Evolutionary conservation across 1,140 invertebrate species (phyloP).

Genomic region (Antheraea pernyi): DNA sequence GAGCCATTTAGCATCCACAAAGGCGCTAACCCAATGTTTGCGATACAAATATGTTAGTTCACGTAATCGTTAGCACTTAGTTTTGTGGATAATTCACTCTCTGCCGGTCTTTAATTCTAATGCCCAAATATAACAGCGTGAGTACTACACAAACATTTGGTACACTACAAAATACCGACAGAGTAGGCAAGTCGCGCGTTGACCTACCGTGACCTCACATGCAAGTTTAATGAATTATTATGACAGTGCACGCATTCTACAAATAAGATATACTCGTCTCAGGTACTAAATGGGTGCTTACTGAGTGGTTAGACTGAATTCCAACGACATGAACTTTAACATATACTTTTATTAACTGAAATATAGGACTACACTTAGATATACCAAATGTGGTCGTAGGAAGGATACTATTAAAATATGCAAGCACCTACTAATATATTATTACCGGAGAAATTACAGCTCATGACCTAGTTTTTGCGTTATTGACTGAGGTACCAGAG

Average conservation of each 20-base stretch:
- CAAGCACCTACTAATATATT: too few relatives aligned
- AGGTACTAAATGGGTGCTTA: neutral
- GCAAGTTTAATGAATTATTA: slow-evolving; percentile 3
- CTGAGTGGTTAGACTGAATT: too few relatives aligned
- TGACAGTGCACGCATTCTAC: neutral
- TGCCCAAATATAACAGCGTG: neutral
- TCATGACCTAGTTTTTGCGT: too few relatives aligned
- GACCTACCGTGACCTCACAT: slow-evolving; percentile 1
- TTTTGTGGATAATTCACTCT: slow-evolving; percentile 31
- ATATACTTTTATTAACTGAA: too few relatives aligned
- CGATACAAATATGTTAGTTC: slow-evolving; percentile 28
- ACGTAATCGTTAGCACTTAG: slow-evolving; percentile 33
- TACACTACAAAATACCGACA: neutral
- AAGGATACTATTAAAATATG: too few relatives aligned
- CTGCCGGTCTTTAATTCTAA: slow-evolving; percentile 28
- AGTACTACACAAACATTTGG: neutral
- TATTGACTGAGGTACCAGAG: too few relatives aligned
- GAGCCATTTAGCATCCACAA: slow-evolving; percentile 30
- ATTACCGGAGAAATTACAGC: too few relatives aligned
- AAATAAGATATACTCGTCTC: neutral
- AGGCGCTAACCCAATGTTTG: slow-evolving; percentile 50
- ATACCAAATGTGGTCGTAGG: too few relatives aligned
- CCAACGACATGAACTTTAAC: too few relatives aligned
- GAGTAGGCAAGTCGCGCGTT: neutral
- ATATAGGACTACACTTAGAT: too few relatives aligned